Evolutionary conservation across 2,888 invertebrate species (phyloP), one percentile per base, ranked within the genome.

Genomic region (Biston stratarius): DNA sequence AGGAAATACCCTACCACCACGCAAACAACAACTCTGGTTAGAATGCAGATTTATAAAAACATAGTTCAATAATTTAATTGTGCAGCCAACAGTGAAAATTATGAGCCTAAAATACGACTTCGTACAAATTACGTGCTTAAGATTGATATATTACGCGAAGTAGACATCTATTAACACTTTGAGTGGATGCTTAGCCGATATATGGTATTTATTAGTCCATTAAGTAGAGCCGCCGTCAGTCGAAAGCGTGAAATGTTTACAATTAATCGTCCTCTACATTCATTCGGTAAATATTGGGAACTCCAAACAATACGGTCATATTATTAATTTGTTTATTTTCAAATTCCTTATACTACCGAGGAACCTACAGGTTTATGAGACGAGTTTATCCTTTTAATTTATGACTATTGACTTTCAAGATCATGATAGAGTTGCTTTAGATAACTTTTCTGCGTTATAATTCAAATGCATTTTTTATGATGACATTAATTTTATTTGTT

Each of bases 231-330:
- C 40, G 34, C 49, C 33, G 34, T 44, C 49, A n/a, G 60, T 56
- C 49, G 44, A 53, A 61, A 56, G 60, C 56, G 55, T 61, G 34
- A 60, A 49, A 59, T 63, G 56, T 57, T 64, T 64, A 57, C 44
- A 36, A 51, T 66, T 42, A 24, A 49, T 55, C 36, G 14, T n/a
- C 15, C 38, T 38, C 34, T 36, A 11, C 38, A 11, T 53, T 48
- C 53, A n/a, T 12, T 47, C 8, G 24, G 38, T 40, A 45, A 58
- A 45, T 12, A 58, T 38, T 48, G 48, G 34, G 15, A n/a, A 14
- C n/a, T 62, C 44, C 33, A 51, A 34, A 51, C 60, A 51, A 33
- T 60, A 12, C 14, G 9, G 44, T 44, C 51, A 42, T 42, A 42
- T 33, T 44, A 8, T 38, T 40, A 6, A 60, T 51, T 42, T 34